phyloP scores from a whole-genome alignment of 2,888 invertebrate species.

The Pyrochroa serraticornis region DNA sequence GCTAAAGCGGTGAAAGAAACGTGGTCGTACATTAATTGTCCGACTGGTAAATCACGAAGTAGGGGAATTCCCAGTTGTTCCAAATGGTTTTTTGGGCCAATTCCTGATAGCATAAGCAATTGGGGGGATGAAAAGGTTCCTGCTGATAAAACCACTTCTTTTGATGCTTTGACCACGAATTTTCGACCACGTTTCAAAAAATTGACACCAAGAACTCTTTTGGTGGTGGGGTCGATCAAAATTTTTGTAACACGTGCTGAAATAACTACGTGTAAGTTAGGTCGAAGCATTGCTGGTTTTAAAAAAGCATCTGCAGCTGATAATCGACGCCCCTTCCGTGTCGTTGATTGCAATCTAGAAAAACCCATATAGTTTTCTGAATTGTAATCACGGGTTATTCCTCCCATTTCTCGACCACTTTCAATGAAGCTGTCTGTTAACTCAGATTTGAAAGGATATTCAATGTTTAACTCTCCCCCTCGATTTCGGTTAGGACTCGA shows the following conservation, averaged over 20 bases:
- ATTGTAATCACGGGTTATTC: slow-evolving; percentile 62
- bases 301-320: slow-evolving; percentile 67
- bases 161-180: slow-evolving; percentile 63
- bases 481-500: slow-evolving; percentile 63
- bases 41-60: slow-evolving; percentile 68
- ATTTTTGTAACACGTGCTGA: slow-evolving; percentile 64
- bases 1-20: slow-evolving; percentile 65
- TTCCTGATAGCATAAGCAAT: slow-evolving; percentile 70
- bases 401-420: slow-evolving; percentile 65
- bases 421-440: slow-evolving; percentile 52
- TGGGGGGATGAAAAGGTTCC: slow-evolving; percentile 83
- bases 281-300: slow-evolving; percentile 60
- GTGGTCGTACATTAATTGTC: slow-evolving; percentile 71
- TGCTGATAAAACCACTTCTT: slow-evolving; percentile 81
- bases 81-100: slow-evolving; percentile 67
- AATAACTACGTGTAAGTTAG: slow-evolving; percentile 65
- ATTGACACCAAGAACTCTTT: slow-evolving; percentile 58
- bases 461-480: slow-evolving; percentile 67
- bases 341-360: slow-evolving; percentile 58
- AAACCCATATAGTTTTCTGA: slow-evolving; percentile 53
- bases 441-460: slow-evolving; percentile 63
- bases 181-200: slow-evolving; percentile 2
- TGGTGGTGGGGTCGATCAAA: slow-evolving; percentile 59
- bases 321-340: slow-evolving; percentile 60
- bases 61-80: slow-evolving; percentile 64